These are phyloP conservation scores for Thymelicus lineola DNA, from an alignment of 2,888 invertebrate species.

Conservation along the genomic window DNA sequence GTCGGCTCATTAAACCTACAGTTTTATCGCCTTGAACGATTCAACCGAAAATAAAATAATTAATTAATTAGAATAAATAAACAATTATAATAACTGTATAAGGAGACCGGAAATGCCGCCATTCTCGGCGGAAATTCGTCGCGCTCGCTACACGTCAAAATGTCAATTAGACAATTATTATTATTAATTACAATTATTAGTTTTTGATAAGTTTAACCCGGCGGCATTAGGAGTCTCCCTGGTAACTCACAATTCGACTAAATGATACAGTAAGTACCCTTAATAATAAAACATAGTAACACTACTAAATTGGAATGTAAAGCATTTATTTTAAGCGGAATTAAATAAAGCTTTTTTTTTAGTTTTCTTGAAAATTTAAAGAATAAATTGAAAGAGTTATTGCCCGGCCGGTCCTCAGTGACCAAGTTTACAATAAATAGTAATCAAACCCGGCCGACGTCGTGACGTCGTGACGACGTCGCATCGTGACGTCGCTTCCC, in stretches of 20 bases:
- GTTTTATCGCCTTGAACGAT: constrained; percentile 39
- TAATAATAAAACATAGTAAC: constrained; percentile 71
- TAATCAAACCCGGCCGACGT: constrained; percentile 62
- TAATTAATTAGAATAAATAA: constrained; percentile 1
- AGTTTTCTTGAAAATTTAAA: constrained; percentile 51
- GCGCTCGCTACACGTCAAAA: constrained; percentile 10
- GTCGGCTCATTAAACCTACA: constrained; percentile 51
- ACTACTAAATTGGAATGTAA: constrained; percentile 74
- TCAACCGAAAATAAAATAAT: constrained; percentile 27
- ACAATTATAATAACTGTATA: constrained; percentile 23
- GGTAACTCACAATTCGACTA: constrained; percentile 77
- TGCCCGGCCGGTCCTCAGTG: constrained; percentile 54
- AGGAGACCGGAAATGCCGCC: constrained; percentile 29
- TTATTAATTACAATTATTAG: not conserved
- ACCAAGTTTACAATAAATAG: constrained; percentile 80
- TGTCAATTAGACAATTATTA: constrained; percentile 24
- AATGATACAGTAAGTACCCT: constrained; percentile 67
- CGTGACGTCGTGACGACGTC: constrained; percentile 56
- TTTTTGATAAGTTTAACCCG: not conserved
- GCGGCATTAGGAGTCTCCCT: constrained; percentile 45
- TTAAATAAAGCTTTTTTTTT: constrained; percentile 63
- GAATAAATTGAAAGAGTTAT: constrained; percentile 44
- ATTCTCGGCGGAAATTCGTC: not conserved
- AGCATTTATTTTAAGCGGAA: constrained; percentile 70
- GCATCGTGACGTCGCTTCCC: constrained; percentile 67